Conservation (phyloP, 2,888 invertebrate species). For the Schizaphis graminum region DNA sequence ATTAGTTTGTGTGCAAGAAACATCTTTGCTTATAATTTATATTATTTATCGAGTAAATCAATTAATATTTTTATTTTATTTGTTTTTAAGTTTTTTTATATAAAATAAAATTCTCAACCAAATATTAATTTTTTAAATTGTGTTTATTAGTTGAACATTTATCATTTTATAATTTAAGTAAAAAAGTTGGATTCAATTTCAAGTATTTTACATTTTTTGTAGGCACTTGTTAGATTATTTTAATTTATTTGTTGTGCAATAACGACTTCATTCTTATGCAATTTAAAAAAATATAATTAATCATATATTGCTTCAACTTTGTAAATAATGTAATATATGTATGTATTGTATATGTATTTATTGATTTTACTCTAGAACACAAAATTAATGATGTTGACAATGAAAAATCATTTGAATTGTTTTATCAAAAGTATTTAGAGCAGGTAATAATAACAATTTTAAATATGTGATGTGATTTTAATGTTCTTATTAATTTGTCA, state of each 20-base stretch:
- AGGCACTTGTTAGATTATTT: neutral
- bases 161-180: neutral
- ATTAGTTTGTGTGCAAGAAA: neutral
- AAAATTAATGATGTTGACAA: constrained; percentile 23
- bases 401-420: constrained; percentile 58
- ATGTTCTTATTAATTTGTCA: neutral
- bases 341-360: constrained; percentile 27
- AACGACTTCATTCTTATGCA: neutral
- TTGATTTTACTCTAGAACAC: constrained; percentile 48
- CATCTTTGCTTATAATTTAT: neutral
- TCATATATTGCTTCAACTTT: neutral
- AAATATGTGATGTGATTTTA: neutral
- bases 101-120: neutral
- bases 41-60: neutral
- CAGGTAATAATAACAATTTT: constrained; percentile 40
- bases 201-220: neutral
- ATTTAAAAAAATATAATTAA: neutral
- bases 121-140: neutral
- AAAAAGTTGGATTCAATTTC: neutral
- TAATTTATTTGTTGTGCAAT: neutral
- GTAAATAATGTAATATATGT: constrained; percentile 48
- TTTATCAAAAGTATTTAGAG: constrained; percentile 38
- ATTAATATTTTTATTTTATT: neutral
- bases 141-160: neutral
- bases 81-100: neutral